These are phyloP conservation scores for Drosophila pseudoobscura DNA, from an alignment of 1,140 invertebrate genomes.

Conservation along the genomic window DNA sequence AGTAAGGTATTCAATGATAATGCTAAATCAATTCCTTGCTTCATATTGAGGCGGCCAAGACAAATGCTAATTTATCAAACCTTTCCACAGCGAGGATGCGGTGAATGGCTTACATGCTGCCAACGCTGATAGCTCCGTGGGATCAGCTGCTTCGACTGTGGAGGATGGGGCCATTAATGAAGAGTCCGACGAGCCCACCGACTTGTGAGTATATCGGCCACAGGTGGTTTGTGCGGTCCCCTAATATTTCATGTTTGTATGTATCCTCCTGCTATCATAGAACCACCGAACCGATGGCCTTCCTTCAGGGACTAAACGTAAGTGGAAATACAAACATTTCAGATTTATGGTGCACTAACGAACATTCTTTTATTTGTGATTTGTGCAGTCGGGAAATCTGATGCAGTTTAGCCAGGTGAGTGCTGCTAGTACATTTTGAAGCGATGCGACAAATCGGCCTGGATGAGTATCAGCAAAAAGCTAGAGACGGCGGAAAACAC, in stretches of 20 bases:
- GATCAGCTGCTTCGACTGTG: conserved; percentile 19
- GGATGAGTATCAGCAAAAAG: conserved; percentile 59
- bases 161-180: conserved; percentile 42
- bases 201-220: conserved; percentile 21
- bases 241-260: conserved; percentile 9
- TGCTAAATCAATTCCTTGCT: too few species aligned
- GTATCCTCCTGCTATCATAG: conserved; percentile 15
- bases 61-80: neutral
- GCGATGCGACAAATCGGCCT: conserved; percentile 60
- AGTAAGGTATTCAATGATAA: conserved; percentile 43
- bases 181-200: conserved; percentile 23
- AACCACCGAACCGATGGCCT: conserved; percentile 61
- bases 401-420: conserved; percentile 81
- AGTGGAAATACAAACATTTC: conserved; percentile 26
- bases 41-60: neutral
- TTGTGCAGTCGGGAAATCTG: conserved; percentile 72
- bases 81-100: conserved; percentile 14
- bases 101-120: conserved; percentile 23
- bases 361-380: conserved; percentile 15
- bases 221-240: conserved; percentile 14
- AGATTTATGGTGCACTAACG: neutral
- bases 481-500: conserved; percentile 54
- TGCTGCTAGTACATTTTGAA: conserved; percentile 25
- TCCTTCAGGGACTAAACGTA: conserved; percentile 72
- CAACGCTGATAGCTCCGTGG: conserved; percentile 30